Base-by-base conservation (phyloP, 1,140 invertebrate species). In the Dendroctonus ponderosae region DNA sequence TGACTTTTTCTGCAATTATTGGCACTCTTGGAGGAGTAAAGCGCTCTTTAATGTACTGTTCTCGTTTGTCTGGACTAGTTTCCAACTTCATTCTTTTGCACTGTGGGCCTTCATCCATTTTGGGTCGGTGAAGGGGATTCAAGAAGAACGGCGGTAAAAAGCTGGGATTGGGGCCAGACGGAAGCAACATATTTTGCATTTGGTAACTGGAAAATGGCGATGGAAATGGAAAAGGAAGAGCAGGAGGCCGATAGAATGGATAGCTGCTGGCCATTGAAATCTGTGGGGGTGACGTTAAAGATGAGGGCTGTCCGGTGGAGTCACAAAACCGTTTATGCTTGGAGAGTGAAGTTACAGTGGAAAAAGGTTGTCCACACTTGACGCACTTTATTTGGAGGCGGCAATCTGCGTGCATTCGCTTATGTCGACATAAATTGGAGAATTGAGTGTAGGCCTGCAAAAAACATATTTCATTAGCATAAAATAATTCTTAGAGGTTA, bases 361-460 rank as follows among this genome's bases (percentile, higher is more conserved):
- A 91, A 81, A 97, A 98, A 12, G 90, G 89, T 76, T 97, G 92
- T 7, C 89, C 88, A 78, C 96, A 98, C 84, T 96, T 95, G 71
- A 85, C 86, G 81, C 96, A 98, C 81, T 95, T 93, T 69, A 93
- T 91, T 77, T 92, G 86, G 80, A 89, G 89, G 71, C 92, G 88
- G 76, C 93, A 94, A 75, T 92, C 90, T 11, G 90, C 89, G 81
- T 99, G 98, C 94, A 99, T 98, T 67, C 97, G 92, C 77, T 97
- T 98, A 82, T 99, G 98, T 14, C 98, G 89, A 78, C 98, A 99
- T 71, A 99, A 84, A 79, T 99, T 99, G 9, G 97, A 99, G 80
- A 99, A 99, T 82, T 99, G 98, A 0, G 98, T 99, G 82, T 99
- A 99, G 2, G 96, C 89, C 86, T 94, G 91, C 64, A 89, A 87